Percentiles rank a stretch among this genome's conserved stretches.
phyloP scores from a whole-genome alignment of 2,113 vertebrate genomes.

The Semnornis frantzii region DNA sequence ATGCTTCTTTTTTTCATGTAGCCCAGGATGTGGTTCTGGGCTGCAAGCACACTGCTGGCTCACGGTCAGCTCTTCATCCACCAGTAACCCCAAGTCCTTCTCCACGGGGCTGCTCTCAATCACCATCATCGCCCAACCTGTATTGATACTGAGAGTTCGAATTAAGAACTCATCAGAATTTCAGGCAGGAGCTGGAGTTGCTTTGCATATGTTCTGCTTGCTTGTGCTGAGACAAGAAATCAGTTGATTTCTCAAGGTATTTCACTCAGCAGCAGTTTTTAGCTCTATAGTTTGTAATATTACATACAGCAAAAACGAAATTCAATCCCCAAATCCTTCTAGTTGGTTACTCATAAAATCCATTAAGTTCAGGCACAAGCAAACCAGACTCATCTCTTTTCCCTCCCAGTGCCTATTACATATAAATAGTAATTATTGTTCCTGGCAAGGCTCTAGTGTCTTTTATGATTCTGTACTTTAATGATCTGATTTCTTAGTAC shows the following conservation, averaged over 20 bases:
- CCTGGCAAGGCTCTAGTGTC: conserved; percentile 60
- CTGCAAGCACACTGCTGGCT: no score
- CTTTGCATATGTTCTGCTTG: not conserved
- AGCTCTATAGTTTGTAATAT: conserved; percentile 46
- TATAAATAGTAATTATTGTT: conserved; percentile 71
- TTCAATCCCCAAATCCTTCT: conserved; percentile 59
- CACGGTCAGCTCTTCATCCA: no score
- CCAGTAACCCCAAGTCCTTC: no score
- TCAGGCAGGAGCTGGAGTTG: not conserved
- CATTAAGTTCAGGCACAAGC: conserved; percentile 60
- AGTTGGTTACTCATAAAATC: conserved; percentile 56
- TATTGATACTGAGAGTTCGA: not conserved
- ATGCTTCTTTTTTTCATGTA: no score
- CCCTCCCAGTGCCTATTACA: conserved; percentile 56
- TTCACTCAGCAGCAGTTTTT: conserved; percentile 44
- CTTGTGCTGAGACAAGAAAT: conserved; percentile 13
- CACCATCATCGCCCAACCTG: no score
- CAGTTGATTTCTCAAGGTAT: conserved; percentile 74
- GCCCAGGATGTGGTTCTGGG: no score
- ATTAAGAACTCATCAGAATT: not conserved
- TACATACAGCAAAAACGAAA: conserved; percentile 58
- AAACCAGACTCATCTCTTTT: conserved; percentile 54
- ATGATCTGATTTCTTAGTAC: conserved; percentile 63
- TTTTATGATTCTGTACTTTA: conserved; percentile 63
- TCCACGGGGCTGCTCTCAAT: no score